phyloP scores from a whole-genome alignment of 2,888 invertebrate genomes.

The Sinohyriopsis cumingii region DNA sequence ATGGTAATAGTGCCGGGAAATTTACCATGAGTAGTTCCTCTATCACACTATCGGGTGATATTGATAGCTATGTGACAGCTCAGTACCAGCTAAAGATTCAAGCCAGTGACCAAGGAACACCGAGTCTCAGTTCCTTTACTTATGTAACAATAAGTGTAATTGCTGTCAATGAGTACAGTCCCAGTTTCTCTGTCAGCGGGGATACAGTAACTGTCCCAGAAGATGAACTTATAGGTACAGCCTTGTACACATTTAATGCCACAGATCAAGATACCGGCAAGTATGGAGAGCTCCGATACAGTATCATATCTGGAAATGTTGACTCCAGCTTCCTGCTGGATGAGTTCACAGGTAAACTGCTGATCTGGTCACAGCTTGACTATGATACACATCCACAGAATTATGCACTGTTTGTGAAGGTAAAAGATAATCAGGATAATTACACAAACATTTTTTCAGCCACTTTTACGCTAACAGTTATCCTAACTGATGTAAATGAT shows the following conservation, averaged over 20 bases:
- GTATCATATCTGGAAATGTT: constrained; percentile 20
- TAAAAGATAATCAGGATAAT: constrained; percentile 38
- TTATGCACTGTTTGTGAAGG: constrained; percentile 41
- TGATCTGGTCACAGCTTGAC: constrained; percentile 52
- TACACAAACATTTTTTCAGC: constrained; percentile 19
- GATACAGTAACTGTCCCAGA: constrained; percentile 47
- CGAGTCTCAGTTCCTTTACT: constrained; percentile 41
- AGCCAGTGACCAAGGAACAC: constrained; percentile 51
- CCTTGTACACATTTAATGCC: constrained; percentile 42
- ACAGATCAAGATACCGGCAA: constrained; percentile 51
- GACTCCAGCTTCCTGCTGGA: constrained; percentile 39
- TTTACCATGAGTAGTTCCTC: constrained; percentile 31
- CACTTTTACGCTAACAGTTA: constrained; percentile 36
- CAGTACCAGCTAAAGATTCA: constrained; percentile 47
- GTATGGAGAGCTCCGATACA: constrained; percentile 34
- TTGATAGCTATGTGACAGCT: constrained; percentile 54
- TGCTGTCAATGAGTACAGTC: constrained; percentile 57
- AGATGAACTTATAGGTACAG: constrained; percentile 40
- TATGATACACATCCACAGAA: constrained; percentile 43
- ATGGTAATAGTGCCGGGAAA: constrained; percentile 35
- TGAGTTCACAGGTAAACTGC: constrained; percentile 45
- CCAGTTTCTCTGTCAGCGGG: constrained; percentile 36
- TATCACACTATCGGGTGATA: constrained; percentile 33
- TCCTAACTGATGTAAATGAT: constrained; percentile 51
- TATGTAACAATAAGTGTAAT: constrained; percentile 41